Evolutionary conservation across 2,113 vertebrate species (phyloP).

Genomic region (Melanerpes aurifrons): DNA sequence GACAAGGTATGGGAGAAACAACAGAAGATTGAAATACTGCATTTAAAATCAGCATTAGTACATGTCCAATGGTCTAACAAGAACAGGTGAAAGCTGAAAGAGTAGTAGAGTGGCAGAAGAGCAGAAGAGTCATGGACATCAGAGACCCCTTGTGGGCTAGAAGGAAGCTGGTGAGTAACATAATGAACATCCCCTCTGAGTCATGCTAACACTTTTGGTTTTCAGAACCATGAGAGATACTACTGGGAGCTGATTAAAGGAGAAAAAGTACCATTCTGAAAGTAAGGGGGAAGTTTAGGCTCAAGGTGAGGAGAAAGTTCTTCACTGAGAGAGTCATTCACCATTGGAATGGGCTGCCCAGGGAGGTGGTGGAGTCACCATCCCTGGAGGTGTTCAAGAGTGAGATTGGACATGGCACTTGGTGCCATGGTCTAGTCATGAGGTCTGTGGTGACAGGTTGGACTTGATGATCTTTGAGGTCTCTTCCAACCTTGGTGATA

Average conservation of each 20-base stretch:
- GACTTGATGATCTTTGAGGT: no score
- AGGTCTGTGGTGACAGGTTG: no score
- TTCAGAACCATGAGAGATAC: not conserved
- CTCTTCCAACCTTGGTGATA: no score
- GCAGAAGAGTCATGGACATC: not conserved
- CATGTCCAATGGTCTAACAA: not conserved
- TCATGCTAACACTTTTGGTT: not conserved
- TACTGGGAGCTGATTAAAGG: not conserved
- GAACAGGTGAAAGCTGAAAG: not conserved
- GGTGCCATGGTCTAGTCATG: no score
- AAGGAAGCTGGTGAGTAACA: not conserved
- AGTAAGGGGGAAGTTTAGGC: no score
- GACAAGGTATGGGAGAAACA: fast-evolving
- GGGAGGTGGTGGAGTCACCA: no score
- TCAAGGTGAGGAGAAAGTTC: no score
- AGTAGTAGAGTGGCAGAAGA: not conserved
- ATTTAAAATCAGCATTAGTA: not conserved
- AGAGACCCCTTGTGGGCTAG: fast-evolving
- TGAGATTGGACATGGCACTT: no score
- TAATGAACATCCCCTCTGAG: not conserved
- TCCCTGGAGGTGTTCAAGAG: no score
- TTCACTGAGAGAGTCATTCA: no score
- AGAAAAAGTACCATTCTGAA: not conserved
- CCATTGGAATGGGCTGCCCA: no score
- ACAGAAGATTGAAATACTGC: not conserved